A percentile compares a stretch with the other conserved stretches of the same genome.
phyloP scores from a whole-genome alignment of 2,888 invertebrate species.

The Eustalomyia histrio region DNA sequence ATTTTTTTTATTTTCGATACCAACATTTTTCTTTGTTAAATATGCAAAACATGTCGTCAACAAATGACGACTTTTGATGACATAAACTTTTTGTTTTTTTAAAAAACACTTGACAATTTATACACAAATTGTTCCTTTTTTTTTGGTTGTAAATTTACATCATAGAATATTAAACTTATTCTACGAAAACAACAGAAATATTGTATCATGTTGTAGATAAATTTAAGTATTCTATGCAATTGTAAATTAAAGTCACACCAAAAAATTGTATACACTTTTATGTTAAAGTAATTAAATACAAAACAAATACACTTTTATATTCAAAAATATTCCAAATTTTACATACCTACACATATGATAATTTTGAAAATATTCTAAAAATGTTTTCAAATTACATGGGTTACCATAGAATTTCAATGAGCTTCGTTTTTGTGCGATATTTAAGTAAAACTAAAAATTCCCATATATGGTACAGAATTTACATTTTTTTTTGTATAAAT shows the following conservation, averaged over 20 bases:
- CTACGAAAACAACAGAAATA: neutral
- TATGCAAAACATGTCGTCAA: constrained; percentile 51
- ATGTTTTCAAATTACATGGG: constrained; percentile 26
- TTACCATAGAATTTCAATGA: constrained; percentile 50
- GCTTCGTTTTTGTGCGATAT: neutral
- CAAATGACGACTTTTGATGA: constrained; percentile 13
- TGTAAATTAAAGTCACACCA: constrained; percentile 48
- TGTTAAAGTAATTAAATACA: constrained; percentile 59
- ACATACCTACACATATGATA: constrained; percentile 5
- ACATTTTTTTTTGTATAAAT: constrained; percentile 3
- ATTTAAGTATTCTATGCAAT: constrained; percentile 18
- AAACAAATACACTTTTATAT: constrained; percentile 27
- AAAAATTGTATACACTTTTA: constrained; percentile 4
- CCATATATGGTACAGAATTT: constrained; percentile 50
- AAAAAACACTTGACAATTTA: constrained; percentile 31
- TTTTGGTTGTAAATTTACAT: constrained; percentile 6
- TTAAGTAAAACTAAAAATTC: constrained; percentile 10
- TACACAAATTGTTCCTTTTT: constrained; percentile 1
- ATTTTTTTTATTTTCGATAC: neutral
- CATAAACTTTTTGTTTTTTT: constrained; percentile 14
- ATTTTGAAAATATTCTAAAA: constrained; percentile 26
- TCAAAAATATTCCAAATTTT: neutral
- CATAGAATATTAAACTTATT: constrained; percentile 1
- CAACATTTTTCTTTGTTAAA: constrained; percentile 12
- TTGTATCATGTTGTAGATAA: neutral